These are phyloP conservation scores for Ophonus ardosiacus DNA, from an alignment of 2,888 invertebrate species.

Conservation along the genomic window DNA sequence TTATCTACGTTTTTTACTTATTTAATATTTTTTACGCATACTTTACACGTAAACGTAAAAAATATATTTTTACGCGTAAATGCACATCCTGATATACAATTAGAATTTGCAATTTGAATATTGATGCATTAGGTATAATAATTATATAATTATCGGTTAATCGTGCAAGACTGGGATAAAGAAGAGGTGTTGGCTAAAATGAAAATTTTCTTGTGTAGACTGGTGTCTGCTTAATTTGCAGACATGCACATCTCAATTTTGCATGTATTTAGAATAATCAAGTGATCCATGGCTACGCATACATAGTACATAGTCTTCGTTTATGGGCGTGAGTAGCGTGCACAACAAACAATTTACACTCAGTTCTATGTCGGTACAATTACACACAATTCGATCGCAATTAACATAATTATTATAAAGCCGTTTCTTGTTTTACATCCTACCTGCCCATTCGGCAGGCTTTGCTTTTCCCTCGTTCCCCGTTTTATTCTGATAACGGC, in stretches of 20 bases:
- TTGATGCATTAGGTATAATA: too few species aligned
- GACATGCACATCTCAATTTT: constrained; percentile 49
- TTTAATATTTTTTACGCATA: too few species aligned
- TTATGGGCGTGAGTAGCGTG: constrained; percentile 26
- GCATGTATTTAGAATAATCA: constrained; percentile 57
- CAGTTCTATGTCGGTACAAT: constrained; percentile 15
- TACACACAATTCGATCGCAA: constrained; percentile 36
- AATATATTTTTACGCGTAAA: too few species aligned
- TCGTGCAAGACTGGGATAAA: too few species aligned
- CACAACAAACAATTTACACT: constrained; percentile 21
- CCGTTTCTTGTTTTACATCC: constrained; percentile 2
- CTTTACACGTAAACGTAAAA: too few species aligned
- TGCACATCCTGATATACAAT: too few species aligned
- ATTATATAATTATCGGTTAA: too few species aligned
- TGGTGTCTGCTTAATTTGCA: constrained; percentile 42
- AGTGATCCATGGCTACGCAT: constrained; percentile 49
- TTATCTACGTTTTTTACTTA: too few species aligned
- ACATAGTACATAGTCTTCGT: constrained; percentile 1
- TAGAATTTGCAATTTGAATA: too few species aligned
- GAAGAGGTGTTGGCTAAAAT: constrained; percentile 5
- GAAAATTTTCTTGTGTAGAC: constrained; percentile 29
- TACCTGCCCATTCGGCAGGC: constrained; percentile 11
- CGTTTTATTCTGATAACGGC: constrained; percentile 54
- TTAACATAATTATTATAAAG: constrained; percentile 45
- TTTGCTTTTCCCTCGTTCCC: neutral